Evolutionary conservation across 1,140 invertebrate species (phyloP).

Genomic region (Nephotettix cincticeps): DNA sequence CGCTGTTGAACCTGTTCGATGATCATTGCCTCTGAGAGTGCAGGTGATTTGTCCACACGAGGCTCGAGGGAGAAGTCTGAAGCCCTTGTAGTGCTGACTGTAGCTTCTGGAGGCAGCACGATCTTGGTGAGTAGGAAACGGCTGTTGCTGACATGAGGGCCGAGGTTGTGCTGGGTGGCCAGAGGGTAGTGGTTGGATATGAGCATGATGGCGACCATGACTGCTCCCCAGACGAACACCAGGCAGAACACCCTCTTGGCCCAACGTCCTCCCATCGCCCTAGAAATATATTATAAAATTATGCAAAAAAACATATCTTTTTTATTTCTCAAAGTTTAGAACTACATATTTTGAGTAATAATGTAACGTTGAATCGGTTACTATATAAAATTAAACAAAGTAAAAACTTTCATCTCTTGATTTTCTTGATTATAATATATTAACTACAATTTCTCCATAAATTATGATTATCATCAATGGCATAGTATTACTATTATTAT

Average conservation of each 20-base stretch:
- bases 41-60: constrained; percentile 63
- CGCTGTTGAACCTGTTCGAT: constrained; percentile 72
- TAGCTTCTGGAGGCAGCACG: constrained; percentile 1
- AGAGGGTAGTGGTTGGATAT: constrained; percentile 29
- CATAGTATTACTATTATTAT: no score
- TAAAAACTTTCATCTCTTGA: no score
- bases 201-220: constrained; percentile 35
- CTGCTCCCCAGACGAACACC: constrained; percentile 37
- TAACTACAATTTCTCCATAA: no score
- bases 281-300: no score
- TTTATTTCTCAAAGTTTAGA: no score
- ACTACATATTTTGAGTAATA: no score
- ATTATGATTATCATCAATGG: no score
- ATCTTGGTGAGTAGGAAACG: neutral
- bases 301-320: no score
- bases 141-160: constrained; percentile 12
- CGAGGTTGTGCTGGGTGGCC: constrained; percentile 10
- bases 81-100: constrained; percentile 20
- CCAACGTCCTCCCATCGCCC: constrained; percentile 21
- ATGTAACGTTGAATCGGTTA: no score
- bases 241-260: constrained; percentile 35
- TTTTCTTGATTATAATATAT: no score
- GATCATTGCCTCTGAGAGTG: constrained; percentile 71
- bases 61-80: constrained; percentile 50
- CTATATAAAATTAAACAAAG: no score